These are phyloP conservation scores for Rhodinocichla rosea DNA, from an alignment of 2,113 vertebrate species.

Conservation along the genomic window DNA sequence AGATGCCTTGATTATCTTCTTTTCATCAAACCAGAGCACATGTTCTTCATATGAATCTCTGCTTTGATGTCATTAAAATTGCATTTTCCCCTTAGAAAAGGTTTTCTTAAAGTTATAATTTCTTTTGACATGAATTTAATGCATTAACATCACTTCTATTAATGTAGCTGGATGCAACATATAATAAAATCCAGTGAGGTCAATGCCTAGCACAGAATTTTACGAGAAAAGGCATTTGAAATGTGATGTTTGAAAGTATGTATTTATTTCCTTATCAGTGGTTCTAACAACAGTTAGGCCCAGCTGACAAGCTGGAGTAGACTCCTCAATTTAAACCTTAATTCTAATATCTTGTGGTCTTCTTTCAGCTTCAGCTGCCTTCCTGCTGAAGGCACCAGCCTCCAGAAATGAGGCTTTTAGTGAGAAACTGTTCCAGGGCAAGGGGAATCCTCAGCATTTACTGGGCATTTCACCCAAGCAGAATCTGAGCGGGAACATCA, in stretches of 20 bases:
- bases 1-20: neutral
- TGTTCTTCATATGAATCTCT: neutral
- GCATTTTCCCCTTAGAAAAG: neutral
- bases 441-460: neutral
- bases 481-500: neutral
- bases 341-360: neutral
- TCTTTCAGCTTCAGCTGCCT: neutral
- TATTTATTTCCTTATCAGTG: constrained; percentile 17
- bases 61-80: constrained; percentile 14
- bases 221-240: neutral
- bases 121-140: constrained; percentile 2
- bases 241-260: constrained; percentile 29
- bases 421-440: neutral
- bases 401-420: neutral
- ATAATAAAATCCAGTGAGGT: neutral
- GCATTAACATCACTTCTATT: constrained; percentile 11
- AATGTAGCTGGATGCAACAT: neutral
- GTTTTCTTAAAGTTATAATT: neutral
- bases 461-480: neutral
- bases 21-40: neutral
- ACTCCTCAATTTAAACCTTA: neutral
- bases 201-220: neutral
- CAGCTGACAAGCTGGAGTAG: neutral
- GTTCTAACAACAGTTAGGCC: constrained; percentile 2
- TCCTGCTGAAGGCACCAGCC: neutral